Evolutionary conservation across 2,797 vertebrate genomes (phyloP).

Genomic region (Cuculus canorus): DNA sequence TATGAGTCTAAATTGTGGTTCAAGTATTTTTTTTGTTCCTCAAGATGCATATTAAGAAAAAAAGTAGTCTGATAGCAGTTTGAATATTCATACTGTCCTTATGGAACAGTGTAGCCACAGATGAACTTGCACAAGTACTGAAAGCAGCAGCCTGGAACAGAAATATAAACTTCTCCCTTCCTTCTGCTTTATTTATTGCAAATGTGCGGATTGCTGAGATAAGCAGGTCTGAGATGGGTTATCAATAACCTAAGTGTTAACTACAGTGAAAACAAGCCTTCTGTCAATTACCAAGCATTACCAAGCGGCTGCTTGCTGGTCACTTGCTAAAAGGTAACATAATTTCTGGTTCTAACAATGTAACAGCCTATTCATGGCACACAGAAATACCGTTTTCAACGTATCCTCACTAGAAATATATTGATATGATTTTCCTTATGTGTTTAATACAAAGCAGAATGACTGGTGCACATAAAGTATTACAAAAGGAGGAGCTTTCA

Average conservation of each 20-base stretch:
- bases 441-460: background rate
- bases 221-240: background rate
- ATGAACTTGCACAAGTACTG: background rate
- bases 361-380: background rate
- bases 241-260: rapidly evolving
- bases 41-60: background rate
- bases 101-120: background rate
- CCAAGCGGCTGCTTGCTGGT: background rate
- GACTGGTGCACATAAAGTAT: background rate
- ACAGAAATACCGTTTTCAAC: background rate
- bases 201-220: background rate
- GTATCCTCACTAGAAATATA: background rate
- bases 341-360: background rate
- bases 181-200: background rate
- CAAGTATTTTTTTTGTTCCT: background rate
- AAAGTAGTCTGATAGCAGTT: background rate
- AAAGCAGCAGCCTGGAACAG: background rate
- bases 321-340: background rate
- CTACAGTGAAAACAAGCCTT: background rate
- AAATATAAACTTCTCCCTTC: background rate
- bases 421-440: background rate
- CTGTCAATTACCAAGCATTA: background rate
- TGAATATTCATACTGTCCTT: background rate
- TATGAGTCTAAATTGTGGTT: background rate
- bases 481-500: background rate